These are phyloP conservation scores for Meiosimyza platycephala DNA, from an alignment of 2,888 invertebrate genomes.

Conservation along the genomic window DNA sequence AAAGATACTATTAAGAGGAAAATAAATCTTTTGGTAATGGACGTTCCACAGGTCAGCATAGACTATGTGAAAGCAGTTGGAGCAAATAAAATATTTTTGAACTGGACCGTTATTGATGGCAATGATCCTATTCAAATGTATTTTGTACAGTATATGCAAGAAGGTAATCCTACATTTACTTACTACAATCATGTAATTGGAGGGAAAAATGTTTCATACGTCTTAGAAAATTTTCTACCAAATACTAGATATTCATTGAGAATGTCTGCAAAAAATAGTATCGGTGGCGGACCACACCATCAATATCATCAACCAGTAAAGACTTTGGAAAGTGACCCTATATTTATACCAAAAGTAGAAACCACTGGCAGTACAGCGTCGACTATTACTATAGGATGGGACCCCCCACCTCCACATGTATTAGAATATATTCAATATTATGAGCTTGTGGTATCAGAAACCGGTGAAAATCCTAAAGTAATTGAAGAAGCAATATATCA, in stretches of 20 bases:
- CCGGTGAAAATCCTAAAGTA: slow-evolving; percentile 68
- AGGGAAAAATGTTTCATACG: slow-evolving; percentile 75
- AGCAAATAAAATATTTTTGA: slow-evolving; percentile 79
- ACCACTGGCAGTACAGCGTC: slow-evolving; percentile 76
- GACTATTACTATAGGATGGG: slow-evolving; percentile 87
- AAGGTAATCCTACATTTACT: slow-evolving; percentile 70
- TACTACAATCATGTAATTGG: slow-evolving; percentile 73
- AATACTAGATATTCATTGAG: slow-evolving; percentile 76
- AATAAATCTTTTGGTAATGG: slow-evolving; percentile 73
- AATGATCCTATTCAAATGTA: slow-evolving; percentile 77
- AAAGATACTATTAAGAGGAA: slow-evolving; percentile 64
- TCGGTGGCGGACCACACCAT: slow-evolving; percentile 72
- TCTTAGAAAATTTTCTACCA: slow-evolving; percentile 75
- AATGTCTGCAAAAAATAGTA: slow-evolving; percentile 75
- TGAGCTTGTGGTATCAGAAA: slow-evolving; percentile 74
- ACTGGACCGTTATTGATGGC: slow-evolving; percentile 84
- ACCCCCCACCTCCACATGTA: slow-evolving; percentile 74
- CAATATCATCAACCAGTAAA: slow-evolving; percentile 70
- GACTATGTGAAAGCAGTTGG: slow-evolving; percentile 82
- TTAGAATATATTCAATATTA: slow-evolving; percentile 82
- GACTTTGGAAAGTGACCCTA: slow-evolving; percentile 79
- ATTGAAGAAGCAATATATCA: slow-evolving; percentile 74
- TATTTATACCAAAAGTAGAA: slow-evolving; percentile 81
- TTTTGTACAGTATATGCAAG: slow-evolving; percentile 71
- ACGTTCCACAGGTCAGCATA: slow-evolving; percentile 77